phyloP scores from a whole-genome alignment of 2,797 vertebrate species.

The Cossypha polioptera region DNA sequence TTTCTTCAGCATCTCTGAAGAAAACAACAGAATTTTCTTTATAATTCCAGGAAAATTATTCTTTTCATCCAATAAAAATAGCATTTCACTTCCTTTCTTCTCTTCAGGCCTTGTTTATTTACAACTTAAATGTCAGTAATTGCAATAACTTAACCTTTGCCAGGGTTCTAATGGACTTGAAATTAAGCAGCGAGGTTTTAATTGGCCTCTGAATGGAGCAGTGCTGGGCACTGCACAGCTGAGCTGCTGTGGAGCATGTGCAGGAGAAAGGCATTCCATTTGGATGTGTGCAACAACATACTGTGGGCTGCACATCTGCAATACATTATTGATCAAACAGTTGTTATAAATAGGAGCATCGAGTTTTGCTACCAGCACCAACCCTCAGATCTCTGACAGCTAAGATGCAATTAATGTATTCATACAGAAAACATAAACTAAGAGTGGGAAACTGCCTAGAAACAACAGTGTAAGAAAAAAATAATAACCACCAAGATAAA shows the following conservation, averaged over 20 bases:
- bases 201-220: background rate
- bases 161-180: background rate
- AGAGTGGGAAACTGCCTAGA: background rate
- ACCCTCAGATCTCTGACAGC: slow-evolving; percentile 32
- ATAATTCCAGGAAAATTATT: background rate
- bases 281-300: background rate
- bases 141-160: background rate
- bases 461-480: background rate
- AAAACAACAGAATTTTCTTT: background rate
- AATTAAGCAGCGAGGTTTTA: background rate
- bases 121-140: background rate
- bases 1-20: background rate
- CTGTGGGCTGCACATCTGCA: background rate
- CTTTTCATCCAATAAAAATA: background rate
- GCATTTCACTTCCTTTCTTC: background rate
- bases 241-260: rapidly evolving
- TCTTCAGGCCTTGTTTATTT: background rate
- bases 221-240: background rate
- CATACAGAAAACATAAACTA: background rate
- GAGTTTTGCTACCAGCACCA: background rate
- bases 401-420: background rate
- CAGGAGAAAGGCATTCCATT: background rate
- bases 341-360: slow-evolving; percentile 37
- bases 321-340: slow-evolving; percentile 65
- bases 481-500: background rate